Conservation (phyloP, 2,113 vertebrate species). For the Corvus cornix region DNA sequence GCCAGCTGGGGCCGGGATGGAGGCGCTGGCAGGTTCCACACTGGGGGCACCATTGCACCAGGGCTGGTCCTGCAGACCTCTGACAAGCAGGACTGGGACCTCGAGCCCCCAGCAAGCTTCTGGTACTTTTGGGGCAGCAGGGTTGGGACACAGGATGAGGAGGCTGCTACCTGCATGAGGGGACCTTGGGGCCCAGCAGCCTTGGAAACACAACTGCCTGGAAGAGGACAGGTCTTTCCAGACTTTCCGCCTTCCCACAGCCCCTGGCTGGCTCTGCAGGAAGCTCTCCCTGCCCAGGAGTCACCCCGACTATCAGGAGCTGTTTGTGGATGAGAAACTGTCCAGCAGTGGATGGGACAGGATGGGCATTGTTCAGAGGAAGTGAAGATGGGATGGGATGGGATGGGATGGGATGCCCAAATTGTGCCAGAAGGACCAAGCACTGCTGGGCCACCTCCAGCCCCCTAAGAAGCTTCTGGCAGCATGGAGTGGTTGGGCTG, state of each 20-base stretch:
- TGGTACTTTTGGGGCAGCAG: neutral
- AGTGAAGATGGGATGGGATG: neutral
- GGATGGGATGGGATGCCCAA: neutral
- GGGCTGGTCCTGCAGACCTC: neutral
- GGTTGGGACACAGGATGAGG: neutral
- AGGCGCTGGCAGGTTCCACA: neutral
- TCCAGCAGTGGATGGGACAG: neutral
- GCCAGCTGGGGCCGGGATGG: neutral
- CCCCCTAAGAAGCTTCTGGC: neutral
- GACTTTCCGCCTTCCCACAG: rapidly evolving
- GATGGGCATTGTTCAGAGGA: neutral
- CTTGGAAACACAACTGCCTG: neutral
- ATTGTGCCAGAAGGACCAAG: neutral
- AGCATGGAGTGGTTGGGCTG: neutral
- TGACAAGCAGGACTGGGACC: neutral
- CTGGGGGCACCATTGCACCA: neutral
- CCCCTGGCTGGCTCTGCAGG: neutral
- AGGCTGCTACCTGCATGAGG: neutral
- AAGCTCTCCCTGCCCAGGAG: neutral
- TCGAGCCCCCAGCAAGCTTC: neutral
- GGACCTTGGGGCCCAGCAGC: neutral
- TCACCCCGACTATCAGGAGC: rapidly evolving
- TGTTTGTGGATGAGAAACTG: neutral
- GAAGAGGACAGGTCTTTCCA: neutral
- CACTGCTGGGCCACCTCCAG: neutral